A percentile compares a stretch with the other conserved stretches of the same genome.
These are phyloP conservation scores for Andricus quercusramuli DNA, from an alignment of 2,888 invertebrate species.

Conservation along the genomic window DNA sequence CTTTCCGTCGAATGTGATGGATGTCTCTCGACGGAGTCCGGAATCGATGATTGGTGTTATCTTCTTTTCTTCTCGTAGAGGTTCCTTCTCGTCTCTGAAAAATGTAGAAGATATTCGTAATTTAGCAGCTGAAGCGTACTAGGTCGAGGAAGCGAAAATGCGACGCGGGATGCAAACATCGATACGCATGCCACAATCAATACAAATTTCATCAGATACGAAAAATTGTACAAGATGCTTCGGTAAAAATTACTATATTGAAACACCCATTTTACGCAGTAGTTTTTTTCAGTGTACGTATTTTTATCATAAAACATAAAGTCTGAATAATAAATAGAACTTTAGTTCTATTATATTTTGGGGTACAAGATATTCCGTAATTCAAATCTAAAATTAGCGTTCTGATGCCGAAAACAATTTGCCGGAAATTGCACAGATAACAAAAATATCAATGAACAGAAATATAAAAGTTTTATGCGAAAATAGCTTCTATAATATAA, in stretches of 20 bases:
- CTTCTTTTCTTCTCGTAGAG: slow-evolving; percentile 84
- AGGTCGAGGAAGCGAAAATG: background rate
- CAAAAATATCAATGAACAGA: too few relatives aligned
- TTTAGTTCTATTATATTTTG: too few relatives aligned
- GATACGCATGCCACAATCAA: slow-evolving; percentile 6
- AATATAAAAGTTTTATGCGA: too few relatives aligned
- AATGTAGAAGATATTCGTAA: slow-evolving; percentile 42
- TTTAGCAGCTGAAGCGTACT: background rate
- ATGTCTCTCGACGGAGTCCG: slow-evolving; percentile 87
- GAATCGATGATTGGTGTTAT: slow-evolving; percentile 81
- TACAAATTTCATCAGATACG: background rate
- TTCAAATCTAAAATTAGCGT: too few relatives aligned
- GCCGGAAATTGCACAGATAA: too few relatives aligned
- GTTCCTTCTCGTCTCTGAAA: slow-evolving; percentile 90
- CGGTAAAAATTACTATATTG: background rate
- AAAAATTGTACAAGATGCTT: background rate
- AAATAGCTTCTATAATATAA: too few relatives aligned
- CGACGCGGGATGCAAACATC: background rate
- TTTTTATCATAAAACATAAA: too few relatives aligned
- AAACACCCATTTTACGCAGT: background rate
- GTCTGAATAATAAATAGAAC: too few relatives aligned
- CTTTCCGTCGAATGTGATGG: slow-evolving; percentile 90
- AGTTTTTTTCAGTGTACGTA: too few relatives aligned
- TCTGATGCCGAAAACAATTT: too few relatives aligned
- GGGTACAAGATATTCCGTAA: too few relatives aligned